phyloP scores from a whole-genome alignment of 2,797 vertebrate genomes.

The Galago senegalensis region DNA sequence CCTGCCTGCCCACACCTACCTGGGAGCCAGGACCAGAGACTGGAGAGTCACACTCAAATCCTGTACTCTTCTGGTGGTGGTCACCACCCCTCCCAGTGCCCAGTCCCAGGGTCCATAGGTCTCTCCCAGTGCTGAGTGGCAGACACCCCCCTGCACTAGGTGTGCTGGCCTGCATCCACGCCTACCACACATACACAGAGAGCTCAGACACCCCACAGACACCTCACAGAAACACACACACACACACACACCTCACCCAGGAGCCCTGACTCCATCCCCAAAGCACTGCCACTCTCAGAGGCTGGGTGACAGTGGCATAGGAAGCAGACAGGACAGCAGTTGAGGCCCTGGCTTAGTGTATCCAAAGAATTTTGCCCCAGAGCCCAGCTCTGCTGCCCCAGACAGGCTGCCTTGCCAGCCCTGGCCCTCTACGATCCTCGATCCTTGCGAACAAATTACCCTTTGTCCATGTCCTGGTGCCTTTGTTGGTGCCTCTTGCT shows the following conservation, averaged over 20 bases:
- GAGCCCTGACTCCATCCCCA: background rate
- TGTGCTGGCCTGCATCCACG: background rate
- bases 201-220: background rate
- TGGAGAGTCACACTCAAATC: background rate
- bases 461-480: background rate
- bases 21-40: background rate
- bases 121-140: background rate
- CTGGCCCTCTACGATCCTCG: background rate
- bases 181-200: too few relatives aligned
- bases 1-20: background rate
- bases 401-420: background rate
- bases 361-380: background rate
- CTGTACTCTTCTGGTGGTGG: background rate
- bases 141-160: background rate
- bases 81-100: background rate
- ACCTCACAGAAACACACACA: background rate
- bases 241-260: accelerated
- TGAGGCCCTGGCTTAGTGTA: background rate
- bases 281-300: background rate
- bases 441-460: background rate
- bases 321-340: background rate
- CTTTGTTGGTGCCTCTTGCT: background rate
- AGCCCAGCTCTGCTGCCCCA: background rate
- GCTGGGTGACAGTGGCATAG: accelerated
- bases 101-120: background rate